phyloP scores from a whole-genome alignment of 2,888 invertebrate genomes.

The Cylindroiulus punctatus region DNA sequence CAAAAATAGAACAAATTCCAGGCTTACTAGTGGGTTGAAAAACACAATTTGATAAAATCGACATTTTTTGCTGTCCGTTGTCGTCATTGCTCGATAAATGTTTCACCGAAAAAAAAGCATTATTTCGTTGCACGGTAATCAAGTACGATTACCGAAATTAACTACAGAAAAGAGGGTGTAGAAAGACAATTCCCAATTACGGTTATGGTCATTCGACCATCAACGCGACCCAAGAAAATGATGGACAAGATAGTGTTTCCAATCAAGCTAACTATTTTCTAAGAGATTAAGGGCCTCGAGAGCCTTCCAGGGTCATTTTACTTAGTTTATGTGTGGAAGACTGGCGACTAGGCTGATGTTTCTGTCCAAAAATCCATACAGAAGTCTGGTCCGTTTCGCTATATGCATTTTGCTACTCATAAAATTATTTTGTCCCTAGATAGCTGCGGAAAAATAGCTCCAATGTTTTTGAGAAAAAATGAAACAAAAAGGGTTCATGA shows the following conservation, averaged over 20 bases:
- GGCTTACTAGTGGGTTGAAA: background rate
- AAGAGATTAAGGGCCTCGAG: constrained; percentile 39
- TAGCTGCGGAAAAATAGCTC: background rate
- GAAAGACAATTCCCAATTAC: constrained; percentile 42
- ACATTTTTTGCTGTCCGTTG: background rate
- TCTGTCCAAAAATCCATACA: too few species aligned
- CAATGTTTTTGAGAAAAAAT: background rate
- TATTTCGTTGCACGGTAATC: constrained; percentile 17
- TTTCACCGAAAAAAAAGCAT: background rate
- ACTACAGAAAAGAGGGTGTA: constrained; percentile 41
- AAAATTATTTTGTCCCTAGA: background rate
- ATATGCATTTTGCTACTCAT: too few species aligned
- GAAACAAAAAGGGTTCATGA: background rate
- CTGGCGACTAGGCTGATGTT: background rate
- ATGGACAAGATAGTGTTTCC: constrained; percentile 37
- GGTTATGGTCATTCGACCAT: constrained; percentile 38
- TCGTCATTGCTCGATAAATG: background rate
- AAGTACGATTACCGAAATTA: constrained; percentile 41
- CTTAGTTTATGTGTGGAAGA: constrained; percentile 20
- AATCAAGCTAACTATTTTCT: constrained; percentile 47
- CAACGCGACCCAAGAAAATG: constrained; percentile 26
- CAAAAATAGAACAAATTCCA: too few species aligned
- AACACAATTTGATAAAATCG: background rate
- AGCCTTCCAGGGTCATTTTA: constrained; percentile 39
- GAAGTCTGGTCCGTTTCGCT: too few species aligned